Evolutionary conservation across 2,888 invertebrate species (phyloP).

Genomic region (Rugalucina vietnamica): DNA sequence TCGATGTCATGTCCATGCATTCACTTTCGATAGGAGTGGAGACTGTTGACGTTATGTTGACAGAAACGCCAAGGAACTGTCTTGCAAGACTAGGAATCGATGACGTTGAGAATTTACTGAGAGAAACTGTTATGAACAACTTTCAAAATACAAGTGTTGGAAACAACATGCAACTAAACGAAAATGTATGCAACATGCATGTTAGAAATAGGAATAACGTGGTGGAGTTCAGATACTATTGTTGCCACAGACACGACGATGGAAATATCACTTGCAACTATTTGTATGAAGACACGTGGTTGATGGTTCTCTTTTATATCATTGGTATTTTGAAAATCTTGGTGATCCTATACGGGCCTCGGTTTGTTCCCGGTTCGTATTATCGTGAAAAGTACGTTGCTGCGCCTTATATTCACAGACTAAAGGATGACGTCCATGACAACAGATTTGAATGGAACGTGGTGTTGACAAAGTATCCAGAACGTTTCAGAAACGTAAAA

Average conservation of each 20-base stretch:
- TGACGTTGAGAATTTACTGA: constrained; percentile 46
- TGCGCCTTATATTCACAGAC: constrained; percentile 26
- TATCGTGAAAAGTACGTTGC: constrained; percentile 23
- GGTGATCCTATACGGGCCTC: constrained; percentile 40
- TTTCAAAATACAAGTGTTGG: constrained; percentile 53
- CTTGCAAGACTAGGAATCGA: constrained; percentile 49
- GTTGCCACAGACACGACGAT: constrained; percentile 37
- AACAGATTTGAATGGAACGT: constrained; percentile 7
- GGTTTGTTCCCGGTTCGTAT: background rate
- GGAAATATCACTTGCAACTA: constrained; percentile 35
- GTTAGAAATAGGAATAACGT: constrained; percentile 33
- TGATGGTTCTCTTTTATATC: constrained; percentile 65
- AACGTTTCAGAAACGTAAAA: constrained; percentile 16
- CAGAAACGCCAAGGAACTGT: constrained; percentile 70
- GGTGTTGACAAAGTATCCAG: constrained; percentile 40
- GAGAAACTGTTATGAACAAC: constrained; percentile 69
- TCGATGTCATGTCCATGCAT: constrained; percentile 72
- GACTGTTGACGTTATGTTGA: constrained; percentile 64
- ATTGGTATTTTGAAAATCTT: constrained; percentile 71
- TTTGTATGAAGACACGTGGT: constrained; percentile 64
- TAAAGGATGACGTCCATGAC: constrained; percentile 13
- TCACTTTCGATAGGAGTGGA: constrained; percentile 73
- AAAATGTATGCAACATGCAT: constrained; percentile 67
- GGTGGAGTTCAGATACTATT: constrained; percentile 48
- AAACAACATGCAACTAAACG: constrained; percentile 31